Evolutionary conservation across 2,888 invertebrate species (phyloP).

Genomic region (Digitonthophagus gazella): DNA sequence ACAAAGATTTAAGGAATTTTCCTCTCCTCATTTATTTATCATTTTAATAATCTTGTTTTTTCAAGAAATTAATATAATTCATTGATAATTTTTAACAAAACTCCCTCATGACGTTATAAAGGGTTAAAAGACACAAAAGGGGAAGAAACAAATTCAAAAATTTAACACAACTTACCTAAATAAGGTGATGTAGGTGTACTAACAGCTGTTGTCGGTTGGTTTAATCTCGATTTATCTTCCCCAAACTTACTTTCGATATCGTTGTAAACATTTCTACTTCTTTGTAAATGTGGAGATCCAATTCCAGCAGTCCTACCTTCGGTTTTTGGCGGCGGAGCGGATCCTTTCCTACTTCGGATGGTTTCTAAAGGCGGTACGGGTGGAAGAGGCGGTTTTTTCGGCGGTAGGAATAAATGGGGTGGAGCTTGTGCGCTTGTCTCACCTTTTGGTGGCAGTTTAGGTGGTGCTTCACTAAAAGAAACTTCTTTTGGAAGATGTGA

Average conservation of each 20-base stretch:
- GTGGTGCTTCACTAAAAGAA: conserved; percentile 36
- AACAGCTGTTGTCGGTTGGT: conserved; percentile 43
- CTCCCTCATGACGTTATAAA: too few relatives aligned
- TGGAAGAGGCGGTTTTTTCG: conserved; percentile 72
- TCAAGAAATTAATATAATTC: neutral
- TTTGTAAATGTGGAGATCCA: conserved; percentile 63
- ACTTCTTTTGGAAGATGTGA: conserved; percentile 30
- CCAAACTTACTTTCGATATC: conserved; percentile 56
- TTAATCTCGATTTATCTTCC: conserved; percentile 29
- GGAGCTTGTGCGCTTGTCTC: conserved; percentile 50
- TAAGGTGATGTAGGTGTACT: conserved; percentile 51
- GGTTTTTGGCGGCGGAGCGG: conserved; percentile 45
- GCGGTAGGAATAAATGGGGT: conserved; percentile 60
- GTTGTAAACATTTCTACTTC: conserved; percentile 59
- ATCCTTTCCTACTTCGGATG: conserved; percentile 56
- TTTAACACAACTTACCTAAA: conserved; percentile 40
- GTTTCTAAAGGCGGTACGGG: conserved; percentile 66
- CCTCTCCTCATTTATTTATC: too few relatives aligned
- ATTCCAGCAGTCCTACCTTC: conserved; percentile 61
- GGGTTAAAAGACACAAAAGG: too few relatives aligned
- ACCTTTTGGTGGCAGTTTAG: conserved; percentile 58
- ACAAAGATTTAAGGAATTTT: too few relatives aligned
- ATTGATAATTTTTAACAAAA: neutral
- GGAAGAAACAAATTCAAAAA: neutral
- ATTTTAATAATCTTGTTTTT: too few relatives aligned